Base-by-base conservation (phyloP, 2,797 vertebrate species). In the Hemitrygon akajei region DNA sequence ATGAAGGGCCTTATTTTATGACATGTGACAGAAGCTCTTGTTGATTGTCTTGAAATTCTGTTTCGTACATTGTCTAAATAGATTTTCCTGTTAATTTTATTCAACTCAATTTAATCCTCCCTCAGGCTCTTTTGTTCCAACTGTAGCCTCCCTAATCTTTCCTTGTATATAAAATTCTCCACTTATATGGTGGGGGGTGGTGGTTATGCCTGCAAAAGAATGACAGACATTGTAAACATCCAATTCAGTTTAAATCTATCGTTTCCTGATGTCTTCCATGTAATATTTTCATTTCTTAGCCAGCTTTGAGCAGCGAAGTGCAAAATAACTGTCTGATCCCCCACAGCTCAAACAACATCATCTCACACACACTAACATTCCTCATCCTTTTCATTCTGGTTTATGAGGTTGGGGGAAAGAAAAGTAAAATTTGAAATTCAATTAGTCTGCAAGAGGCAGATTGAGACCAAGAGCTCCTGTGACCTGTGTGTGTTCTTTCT, bases 271-370 rank as follows among this genome's bases (percentile, higher is more conserved):
- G 66, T n/a, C n/a, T 20, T 89, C 60, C 60, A 69, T 69, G 86
- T 37, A 37, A 10, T 37, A 69, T 89, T 89, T 69, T n/a, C 63
- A 89, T 69, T 66, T 69, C 60, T 89, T 69, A 69, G 60, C 63
- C 37, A 60, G 63, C 66, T 89, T 69, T 89, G 86, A 37, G 60
- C 86, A 89, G 60, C 69, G 86, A 69, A 37, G 86, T 89, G 60
- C 60, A 89, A 89, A 89, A 89, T 89, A 89, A 63, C 86, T 69
- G 86, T n/a, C 86, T 89, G 60, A 89, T 69, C 86, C 86, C 86
- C 86, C 60, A 89, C 63, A 22, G 60, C 16, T 37, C 60, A 69
- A 89, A 89, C 37, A 89, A 69, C 86, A 89, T 89, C 86, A 69
- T 89, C 86, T 89, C 86, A 25, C 63, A 89, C 86, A 89, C n/a